phyloP scores from a whole-genome alignment of 2,113 vertebrate species.

The Phaetusa simplex region DNA sequence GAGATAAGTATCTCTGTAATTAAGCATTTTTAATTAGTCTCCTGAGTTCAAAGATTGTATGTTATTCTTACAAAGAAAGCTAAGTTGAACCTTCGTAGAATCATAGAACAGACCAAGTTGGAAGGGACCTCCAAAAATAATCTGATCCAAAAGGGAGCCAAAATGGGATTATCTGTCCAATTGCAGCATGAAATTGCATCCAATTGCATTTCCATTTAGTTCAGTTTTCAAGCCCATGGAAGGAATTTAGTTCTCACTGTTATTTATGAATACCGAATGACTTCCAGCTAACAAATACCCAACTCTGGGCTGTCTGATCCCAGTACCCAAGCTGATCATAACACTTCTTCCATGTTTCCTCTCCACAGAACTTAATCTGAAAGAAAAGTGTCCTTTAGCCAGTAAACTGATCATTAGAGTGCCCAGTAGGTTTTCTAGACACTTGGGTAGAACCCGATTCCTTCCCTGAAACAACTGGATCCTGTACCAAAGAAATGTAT shows the following conservation, averaged over 20 bases:
- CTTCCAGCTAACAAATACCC: not conserved
- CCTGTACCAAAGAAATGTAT: not conserved
- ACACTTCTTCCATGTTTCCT: not conserved
- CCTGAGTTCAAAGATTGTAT: not conserved
- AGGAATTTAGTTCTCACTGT: not conserved
- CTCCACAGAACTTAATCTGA: not conserved
- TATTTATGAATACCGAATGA: not conserved
- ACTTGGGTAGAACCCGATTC: not conserved
- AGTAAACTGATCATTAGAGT: not conserved
- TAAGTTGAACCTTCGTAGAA: not conserved
- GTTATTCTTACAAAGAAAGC: not conserved
- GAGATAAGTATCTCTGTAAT: not conserved
- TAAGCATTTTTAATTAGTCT: not conserved
- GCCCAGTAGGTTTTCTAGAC: not conserved
- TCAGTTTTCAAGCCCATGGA: not conserved
- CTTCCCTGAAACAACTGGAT: not conserved
- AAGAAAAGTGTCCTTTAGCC: not conserved
- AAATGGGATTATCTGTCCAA: not conserved
- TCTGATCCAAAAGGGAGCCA: not conserved
- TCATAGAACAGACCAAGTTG: not conserved
- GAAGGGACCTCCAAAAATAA: not conserved
- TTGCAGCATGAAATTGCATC: not conserved
- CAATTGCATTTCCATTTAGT: not conserved
- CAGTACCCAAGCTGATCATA: not conserved
- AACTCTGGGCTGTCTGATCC: fast-evolving